Evolutionary conservation across 2,888 invertebrate genomes (phyloP), one percentile per base, ranked within the genome.

Genomic region (Chymomyza fuscimana): DNA sequence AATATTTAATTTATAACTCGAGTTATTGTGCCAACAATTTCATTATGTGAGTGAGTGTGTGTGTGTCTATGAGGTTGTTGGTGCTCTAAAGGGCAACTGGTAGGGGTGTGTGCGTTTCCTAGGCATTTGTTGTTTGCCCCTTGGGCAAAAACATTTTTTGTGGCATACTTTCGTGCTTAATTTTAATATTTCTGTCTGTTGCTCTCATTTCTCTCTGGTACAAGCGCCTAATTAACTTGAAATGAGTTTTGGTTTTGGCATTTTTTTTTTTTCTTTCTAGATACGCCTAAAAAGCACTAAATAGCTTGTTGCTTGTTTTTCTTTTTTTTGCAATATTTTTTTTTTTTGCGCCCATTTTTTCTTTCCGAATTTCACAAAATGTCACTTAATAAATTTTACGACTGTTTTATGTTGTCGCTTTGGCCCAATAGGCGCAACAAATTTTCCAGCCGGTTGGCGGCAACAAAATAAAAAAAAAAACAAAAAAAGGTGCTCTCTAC

Each of bases 361-460:
- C 67, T 59, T 63, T 68, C 69, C 40, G 72, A 61, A 63, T 64
- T 68, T 64, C 77, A 73, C 65, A 76, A 86, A 87, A 83, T 83
- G 86, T 87, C 82, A 83, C 82, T 83, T 83, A 86, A 83, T 83
- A 83, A 83, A 83, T 83, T 83, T 83, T 87, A 83, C 82, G 82
- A 83, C 88, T 83, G 87, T 83, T 87, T 83, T 83, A 83, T 83
- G 82, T 86, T 83, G 82, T 83, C 82, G 87, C 86, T 87, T 80
- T 82, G 75, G 73, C 74, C 73, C 75, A 36, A 40, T n/a, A 60
- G 36, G 7, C 60, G 60, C 60, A 60, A 6, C 54, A 54, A 22
- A 73, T 40, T 56, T 29, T 3, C 22, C 9, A 60, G 9, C 56
- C 16, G 58, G 16, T 46, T 56, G n/a, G 12, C 32, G 10, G 40